Percentiles rank a stretch among this genome's conserved stretches.
These are phyloP conservation scores for Drosophila monieri DNA, from an alignment of 2,888 invertebrate species.

Conservation along the genomic window DNA sequence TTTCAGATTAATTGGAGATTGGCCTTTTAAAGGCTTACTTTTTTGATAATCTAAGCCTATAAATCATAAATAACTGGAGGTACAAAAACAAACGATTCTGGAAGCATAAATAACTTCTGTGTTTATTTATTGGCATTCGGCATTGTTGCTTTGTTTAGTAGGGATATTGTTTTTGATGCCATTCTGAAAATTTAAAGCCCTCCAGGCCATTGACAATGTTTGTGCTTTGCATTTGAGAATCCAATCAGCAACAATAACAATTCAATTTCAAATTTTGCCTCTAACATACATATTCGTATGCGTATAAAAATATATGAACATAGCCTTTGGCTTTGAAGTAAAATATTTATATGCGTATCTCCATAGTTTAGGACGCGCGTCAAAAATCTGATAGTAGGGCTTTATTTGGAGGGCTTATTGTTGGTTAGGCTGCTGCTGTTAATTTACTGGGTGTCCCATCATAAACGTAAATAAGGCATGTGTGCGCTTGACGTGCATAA, in stretches of 20 bases:
- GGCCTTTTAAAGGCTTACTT: background rate
- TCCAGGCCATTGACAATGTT: constrained; percentile 36
- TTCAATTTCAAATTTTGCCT: constrained; percentile 24
- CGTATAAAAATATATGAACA: background rate
- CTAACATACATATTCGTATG: background rate
- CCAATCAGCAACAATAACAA: constrained; percentile 43
- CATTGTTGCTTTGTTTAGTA: constrained; percentile 6
- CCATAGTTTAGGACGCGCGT: background rate
- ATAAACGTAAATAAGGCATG: constrained; percentile 52
- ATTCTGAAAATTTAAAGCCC: constrained; percentile 23
- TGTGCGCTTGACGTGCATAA: constrained; percentile 63
- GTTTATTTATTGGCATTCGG: constrained; percentile 27
- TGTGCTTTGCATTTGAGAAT: constrained; percentile 33
- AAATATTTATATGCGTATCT: constrained; percentile 21
- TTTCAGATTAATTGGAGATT: background rate
- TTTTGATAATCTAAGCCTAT: background rate
- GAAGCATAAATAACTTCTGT: constrained; percentile 2
- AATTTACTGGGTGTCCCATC: constrained; percentile 42
- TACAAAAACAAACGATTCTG: background rate
- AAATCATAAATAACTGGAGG: constrained; percentile 5
- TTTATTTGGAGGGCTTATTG: constrained; percentile 25
- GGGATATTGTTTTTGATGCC: constrained; percentile 19
- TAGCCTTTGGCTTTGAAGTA: constrained; percentile 3
- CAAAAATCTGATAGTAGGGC: constrained; percentile 37
- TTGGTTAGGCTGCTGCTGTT: constrained; percentile 33